Conservation (phyloP, 2,113 vertebrate genomes). For the Cottus gobio region DNA sequence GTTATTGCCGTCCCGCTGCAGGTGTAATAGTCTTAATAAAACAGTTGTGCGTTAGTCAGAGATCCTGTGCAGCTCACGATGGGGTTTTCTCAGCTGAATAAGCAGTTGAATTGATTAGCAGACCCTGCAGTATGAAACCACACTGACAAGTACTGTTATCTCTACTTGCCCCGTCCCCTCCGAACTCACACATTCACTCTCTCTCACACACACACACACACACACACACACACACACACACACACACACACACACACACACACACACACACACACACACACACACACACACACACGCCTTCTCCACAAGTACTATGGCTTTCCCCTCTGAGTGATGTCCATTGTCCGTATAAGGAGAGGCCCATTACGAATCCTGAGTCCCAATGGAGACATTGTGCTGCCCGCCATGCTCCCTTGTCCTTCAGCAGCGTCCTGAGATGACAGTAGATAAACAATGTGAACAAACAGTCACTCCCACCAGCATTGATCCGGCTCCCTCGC, state of each 20-base stretch:
- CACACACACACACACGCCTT: conserved; percentile 9
- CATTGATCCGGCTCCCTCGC: conserved; percentile 74
- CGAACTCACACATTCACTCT: conserved; percentile 12
- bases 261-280: neutral
- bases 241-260: neutral
- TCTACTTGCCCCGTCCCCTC: conserved; percentile 23
- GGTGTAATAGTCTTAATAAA: conserved; percentile 65
- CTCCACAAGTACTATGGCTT: conserved; percentile 48
- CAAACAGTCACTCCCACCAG: conserved; percentile 81
- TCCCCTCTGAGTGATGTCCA: conserved; percentile 64
- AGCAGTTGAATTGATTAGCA: conserved; percentile 57
- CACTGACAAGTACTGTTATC: conserved; percentile 46
- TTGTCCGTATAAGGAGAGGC: conserved; percentile 63
- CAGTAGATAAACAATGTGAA: conserved; percentile 79
- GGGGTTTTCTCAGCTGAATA: conserved; percentile 39
- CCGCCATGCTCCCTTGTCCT: conserved; percentile 68
- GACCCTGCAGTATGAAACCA: conserved; percentile 45
- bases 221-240: neutral
- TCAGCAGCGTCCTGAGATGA: conserved; percentile 70
- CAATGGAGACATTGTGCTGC: conserved; percentile 67
- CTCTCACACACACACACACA: neutral
- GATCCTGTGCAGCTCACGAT: conserved; percentile 13
- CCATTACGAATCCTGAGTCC: conserved; percentile 52
- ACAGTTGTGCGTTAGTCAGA: conserved; percentile 48
- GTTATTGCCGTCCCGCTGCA: conserved; percentile 55